Conservation (phyloP, 1,140 invertebrate species). For the Dreissena polymorpha region DNA sequence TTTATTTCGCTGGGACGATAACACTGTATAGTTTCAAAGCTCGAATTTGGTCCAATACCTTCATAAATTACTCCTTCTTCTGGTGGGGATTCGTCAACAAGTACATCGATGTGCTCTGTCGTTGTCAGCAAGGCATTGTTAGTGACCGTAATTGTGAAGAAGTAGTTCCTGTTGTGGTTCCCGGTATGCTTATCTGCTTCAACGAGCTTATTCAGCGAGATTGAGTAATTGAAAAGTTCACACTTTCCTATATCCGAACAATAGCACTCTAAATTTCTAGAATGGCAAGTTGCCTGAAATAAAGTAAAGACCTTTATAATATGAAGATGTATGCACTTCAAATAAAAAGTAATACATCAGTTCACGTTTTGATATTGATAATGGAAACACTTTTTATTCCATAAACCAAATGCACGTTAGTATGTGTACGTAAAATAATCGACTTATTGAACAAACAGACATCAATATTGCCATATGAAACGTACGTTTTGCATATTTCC, state of each 20-base stretch:
- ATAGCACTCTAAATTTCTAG: constrained; percentile 27
- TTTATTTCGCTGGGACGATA: neutral
- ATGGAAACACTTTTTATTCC: too few relatives aligned
- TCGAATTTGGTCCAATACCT: constrained; percentile 6
- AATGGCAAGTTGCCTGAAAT: neutral
- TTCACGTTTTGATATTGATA: too few relatives aligned
- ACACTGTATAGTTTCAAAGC: neutral
- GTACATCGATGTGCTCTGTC: constrained; percentile 39
- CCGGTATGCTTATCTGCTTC: constrained; percentile 44
- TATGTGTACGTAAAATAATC: too few relatives aligned
- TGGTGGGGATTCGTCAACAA: constrained; percentile 61
- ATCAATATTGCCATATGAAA: too few relatives aligned
- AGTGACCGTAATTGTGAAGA: constrained; percentile 53
- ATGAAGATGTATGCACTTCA: too few relatives aligned
- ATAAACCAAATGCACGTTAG: too few relatives aligned
- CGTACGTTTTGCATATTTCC: too few relatives aligned
- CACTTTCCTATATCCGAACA: constrained; percentile 57
- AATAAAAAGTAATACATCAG: too few relatives aligned
- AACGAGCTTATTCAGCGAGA: constrained; percentile 53
- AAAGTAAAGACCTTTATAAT: neutral
- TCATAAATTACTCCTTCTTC: constrained; percentile 53
- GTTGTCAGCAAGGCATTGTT: constrained; percentile 53
- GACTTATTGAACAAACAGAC: too few relatives aligned
- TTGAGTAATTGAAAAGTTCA: constrained; percentile 34
- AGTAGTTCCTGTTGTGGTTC: constrained; percentile 61